phyloP scores from a whole-genome alignment of 2,113 vertebrate species.

The Crocuta crocuta region DNA sequence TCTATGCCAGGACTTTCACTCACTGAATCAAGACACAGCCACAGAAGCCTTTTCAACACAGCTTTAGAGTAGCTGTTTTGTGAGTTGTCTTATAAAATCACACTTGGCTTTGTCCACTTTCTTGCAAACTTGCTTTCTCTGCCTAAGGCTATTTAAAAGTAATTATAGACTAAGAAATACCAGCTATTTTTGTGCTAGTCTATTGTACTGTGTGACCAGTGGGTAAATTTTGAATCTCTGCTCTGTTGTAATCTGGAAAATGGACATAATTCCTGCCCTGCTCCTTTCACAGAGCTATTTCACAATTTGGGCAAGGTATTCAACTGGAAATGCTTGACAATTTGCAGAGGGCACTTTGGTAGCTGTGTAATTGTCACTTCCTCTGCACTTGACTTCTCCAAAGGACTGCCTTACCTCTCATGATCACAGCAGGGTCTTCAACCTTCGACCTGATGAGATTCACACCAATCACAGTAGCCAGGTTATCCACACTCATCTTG shows the following conservation, averaged over 20 bases:
- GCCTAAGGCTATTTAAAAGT: not conserved
- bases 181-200: not conserved
- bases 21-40: not conserved
- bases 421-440: slow-evolving; percentile 95
- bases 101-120: not conserved
- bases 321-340: not conserved
- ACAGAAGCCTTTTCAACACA: not conserved
- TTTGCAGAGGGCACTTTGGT: not conserved
- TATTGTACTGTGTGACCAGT: not conserved
- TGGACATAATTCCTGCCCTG: not conserved
- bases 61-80: not conserved
- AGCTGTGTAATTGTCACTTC: not conserved
- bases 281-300: not conserved
- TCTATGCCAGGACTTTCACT: not conserved
- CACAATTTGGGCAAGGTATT: not conserved
- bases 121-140: not conserved
- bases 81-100: not conserved
- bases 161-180: slow-evolving; percentile 12
- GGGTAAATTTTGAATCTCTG: not conserved
- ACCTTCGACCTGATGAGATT: slow-evolving; percentile 95
- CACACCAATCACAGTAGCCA: slow-evolving; percentile 98
- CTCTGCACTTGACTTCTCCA: not conserved
- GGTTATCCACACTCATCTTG: slow-evolving; percentile 98
- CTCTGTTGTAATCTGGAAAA: not conserved
- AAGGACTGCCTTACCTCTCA: slow-evolving; percentile 90